phyloP scores from a whole-genome alignment of 2,113 vertebrate species.

The Leptobrachium ailaonicum region DNA sequence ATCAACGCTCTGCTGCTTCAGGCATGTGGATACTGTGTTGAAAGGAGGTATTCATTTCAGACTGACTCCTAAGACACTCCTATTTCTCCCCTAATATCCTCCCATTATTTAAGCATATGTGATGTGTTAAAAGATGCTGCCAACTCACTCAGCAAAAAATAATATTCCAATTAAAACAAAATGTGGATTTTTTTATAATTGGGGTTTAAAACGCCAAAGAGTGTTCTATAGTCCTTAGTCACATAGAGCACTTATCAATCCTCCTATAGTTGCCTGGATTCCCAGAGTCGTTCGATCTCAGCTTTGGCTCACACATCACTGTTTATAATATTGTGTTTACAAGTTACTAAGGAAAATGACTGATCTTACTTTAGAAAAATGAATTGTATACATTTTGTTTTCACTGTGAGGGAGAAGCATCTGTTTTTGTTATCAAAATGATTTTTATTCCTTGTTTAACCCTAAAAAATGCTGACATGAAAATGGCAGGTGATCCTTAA shows the following conservation, averaged over 20 bases:
- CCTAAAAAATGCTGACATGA: too few relatives aligned
- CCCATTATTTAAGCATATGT: slow-evolving; percentile 50
- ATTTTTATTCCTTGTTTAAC: too few relatives aligned
- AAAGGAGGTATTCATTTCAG: slow-evolving; percentile 50
- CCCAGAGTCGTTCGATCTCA: background rate
- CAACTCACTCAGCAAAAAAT: slow-evolving; percentile 22
- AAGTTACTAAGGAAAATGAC: too few relatives aligned
- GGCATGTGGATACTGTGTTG: slow-evolving; percentile 47
- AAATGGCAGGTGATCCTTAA: too few relatives aligned
- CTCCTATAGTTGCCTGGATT: background rate
- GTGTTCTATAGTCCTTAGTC: slow-evolving; percentile 18
- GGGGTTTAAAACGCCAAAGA: slow-evolving; percentile 2
- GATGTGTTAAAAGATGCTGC: slow-evolving; percentile 41
- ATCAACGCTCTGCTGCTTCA: slow-evolving; percentile 44
- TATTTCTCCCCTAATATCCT: slow-evolving; percentile 33
- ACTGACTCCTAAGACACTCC: slow-evolving; percentile 31
- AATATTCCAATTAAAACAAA: slow-evolving; percentile 29
- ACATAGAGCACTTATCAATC: slow-evolving; percentile 7
- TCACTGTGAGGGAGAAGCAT: too few relatives aligned
- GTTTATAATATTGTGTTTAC: too few relatives aligned
- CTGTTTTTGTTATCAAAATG: too few relatives aligned
- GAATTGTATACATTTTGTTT: too few relatives aligned
- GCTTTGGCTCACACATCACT: background rate
- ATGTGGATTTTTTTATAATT: slow-evolving; percentile 22
- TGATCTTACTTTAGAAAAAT: too few relatives aligned